phyloP scores from a whole-genome alignment of 2,797 vertebrate species.

The Halcyon badia region DNA sequence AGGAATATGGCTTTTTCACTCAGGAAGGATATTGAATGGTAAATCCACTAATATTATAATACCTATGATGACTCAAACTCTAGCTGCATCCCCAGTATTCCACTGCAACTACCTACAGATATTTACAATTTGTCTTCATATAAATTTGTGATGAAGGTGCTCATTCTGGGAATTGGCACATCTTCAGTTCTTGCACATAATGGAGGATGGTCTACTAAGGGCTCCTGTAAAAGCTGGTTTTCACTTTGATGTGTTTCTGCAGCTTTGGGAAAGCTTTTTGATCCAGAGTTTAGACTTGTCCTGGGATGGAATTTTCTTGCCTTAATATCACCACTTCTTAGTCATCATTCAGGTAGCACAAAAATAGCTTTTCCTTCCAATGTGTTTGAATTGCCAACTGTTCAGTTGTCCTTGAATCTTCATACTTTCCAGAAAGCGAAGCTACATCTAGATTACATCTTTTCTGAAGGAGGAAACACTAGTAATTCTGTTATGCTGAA shows the following conservation, averaged over 20 bases:
- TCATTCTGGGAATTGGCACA: background rate
- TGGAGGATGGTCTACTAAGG: background rate
- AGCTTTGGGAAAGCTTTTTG: background rate
- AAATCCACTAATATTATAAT: background rate
- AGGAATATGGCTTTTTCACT: background rate
- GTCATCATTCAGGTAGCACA: background rate
- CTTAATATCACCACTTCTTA: background rate
- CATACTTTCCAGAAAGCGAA: background rate
- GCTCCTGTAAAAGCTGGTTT: background rate
- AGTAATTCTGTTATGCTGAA: background rate
- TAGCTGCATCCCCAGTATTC: background rate
- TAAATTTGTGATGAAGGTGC: background rate
- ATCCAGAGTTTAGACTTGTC: background rate
- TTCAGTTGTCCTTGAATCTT: background rate
- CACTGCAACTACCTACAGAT: background rate
- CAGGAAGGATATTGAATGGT: background rate
- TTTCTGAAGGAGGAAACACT: background rate
- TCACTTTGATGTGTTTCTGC: background rate
- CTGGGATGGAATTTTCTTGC: background rate
- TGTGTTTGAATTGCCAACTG: background rate
- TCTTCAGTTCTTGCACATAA: background rate
- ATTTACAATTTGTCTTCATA: background rate
- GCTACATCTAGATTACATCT: background rate
- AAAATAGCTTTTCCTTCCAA: background rate
- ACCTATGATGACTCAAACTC: background rate